A percentile compares a stretch with the other conserved stretches of the same genome.
Conservation (phyloP, 2,113 vertebrate genomes). For the Stigmatopora nigra region DNA sequence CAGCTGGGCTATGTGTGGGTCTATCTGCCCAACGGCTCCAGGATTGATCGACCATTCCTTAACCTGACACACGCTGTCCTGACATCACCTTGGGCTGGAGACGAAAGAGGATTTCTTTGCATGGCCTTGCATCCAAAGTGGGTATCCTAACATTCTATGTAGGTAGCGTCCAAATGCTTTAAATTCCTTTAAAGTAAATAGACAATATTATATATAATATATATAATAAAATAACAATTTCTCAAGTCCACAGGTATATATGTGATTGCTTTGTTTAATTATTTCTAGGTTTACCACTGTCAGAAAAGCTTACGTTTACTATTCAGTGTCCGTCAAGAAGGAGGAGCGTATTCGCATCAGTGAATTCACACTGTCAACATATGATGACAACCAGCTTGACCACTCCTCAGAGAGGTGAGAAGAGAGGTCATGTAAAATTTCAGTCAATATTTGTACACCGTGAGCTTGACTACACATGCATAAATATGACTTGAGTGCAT, state of each 20-base stretch:
- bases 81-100: conserved; percentile 74
- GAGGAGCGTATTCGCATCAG: conserved; percentile 75
- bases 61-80: conserved; percentile 73
- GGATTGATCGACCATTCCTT: conserved; percentile 75
- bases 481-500: not conserved
- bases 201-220: no score
- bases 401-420: conserved; percentile 74
- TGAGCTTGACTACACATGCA: not conserved
- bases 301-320: conserved; percentile 75
- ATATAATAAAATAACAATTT: not conserved
- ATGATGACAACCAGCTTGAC: conserved; percentile 71
- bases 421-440: not conserved
- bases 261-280: not conserved
- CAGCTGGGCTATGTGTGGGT: conserved; percentile 77
- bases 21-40: conserved; percentile 71
- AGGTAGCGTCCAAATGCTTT: no score
- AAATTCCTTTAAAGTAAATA: no score
- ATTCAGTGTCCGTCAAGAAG: conserved; percentile 70
- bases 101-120: conserved; percentile 77
- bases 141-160: not conserved
- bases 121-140: conserved; percentile 72
- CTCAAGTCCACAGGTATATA: not conserved
- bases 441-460: not conserved
- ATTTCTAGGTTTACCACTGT: conserved; percentile 55
- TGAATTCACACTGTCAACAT: conserved; percentile 67